Percentiles rank a stretch among this genome's conserved stretches.
Conservation (phyloP, 1,140 invertebrate species). For the Trichomalopsis sarcophagae region DNA sequence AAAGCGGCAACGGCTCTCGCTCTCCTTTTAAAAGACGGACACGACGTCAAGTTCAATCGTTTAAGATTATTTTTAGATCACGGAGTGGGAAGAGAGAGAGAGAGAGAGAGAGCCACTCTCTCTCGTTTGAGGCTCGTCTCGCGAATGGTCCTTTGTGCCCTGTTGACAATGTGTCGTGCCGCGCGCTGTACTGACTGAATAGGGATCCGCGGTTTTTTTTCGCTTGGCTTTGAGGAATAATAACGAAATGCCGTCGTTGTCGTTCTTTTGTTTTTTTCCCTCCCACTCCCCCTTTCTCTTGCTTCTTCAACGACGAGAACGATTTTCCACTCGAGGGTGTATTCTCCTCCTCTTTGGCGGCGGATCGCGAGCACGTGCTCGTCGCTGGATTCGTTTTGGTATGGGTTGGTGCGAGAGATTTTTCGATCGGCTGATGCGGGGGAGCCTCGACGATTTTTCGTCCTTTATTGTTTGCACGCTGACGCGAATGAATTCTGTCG, state of each 20-base stretch:
- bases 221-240: not conserved
- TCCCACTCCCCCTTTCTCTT: not conserved
- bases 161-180: not conserved
- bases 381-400: too few relatives aligned
- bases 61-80: constrained; percentile 45
- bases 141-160: not conserved
- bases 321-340: not conserved
- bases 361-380: too few relatives aligned
- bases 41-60: constrained; percentile 47
- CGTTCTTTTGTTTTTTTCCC: not conserved
- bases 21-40: not conserved
- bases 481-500: too few relatives aligned
- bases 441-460: too few relatives aligned
- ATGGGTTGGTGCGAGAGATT: too few relatives aligned
- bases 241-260: not conserved
- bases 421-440: too few relatives aligned
- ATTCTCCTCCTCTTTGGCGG: not conserved
- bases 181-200: not conserved
- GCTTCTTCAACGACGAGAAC: not conserved
- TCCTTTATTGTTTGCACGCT: too few relatives aligned
- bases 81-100: not conserved
- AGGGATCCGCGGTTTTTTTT: not conserved
- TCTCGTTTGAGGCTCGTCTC: not conserved
- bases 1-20: not conserved
- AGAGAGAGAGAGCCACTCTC: not conserved